Conservation (phyloP, 2,797 vertebrate genomes). For the Eremophila alpestris region DNA sequence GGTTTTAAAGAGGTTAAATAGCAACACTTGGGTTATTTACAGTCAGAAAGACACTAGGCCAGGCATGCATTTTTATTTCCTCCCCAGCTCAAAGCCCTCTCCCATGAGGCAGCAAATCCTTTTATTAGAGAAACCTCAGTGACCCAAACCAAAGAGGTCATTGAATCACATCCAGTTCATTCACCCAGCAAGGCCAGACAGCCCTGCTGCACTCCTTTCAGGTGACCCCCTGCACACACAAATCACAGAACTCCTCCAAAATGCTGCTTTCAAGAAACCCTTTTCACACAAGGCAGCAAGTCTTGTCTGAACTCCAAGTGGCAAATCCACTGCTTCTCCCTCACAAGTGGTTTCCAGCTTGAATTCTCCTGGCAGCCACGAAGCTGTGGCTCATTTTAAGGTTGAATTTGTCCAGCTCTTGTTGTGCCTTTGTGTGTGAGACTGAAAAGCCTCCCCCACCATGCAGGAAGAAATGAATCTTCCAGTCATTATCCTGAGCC, state of each 20-base stretch:
- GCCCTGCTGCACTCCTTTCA: background rate
- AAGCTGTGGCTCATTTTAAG: slow-evolving; percentile 38
- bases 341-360: background rate
- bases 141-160: slow-evolving; percentile 40
- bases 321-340: background rate
- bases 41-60: background rate
- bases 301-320: background rate
- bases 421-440: slow-evolving; percentile 27
- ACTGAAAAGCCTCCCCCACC: slow-evolving; percentile 23
- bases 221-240: background rate
- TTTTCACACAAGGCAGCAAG: background rate
- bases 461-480: background rate
- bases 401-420: slow-evolving; percentile 18
- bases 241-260: slow-evolving; percentile 15
- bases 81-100: background rate
- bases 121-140: background rate
- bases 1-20: background rate
- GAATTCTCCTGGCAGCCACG: slow-evolving; percentile 11
- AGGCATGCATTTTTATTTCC: background rate
- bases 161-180: slow-evolving; percentile 43
- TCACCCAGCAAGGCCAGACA: slow-evolving; percentile 5
- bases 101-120: background rate
- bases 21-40: background rate
- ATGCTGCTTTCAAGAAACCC: background rate
- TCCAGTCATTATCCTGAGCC: background rate